A percentile compares a stretch with the other conserved stretches of the same genome.
These are phyloP conservation scores for Hirundo rustica DNA, from an alignment of 2,797 vertebrate species.

Conservation along the genomic window DNA sequence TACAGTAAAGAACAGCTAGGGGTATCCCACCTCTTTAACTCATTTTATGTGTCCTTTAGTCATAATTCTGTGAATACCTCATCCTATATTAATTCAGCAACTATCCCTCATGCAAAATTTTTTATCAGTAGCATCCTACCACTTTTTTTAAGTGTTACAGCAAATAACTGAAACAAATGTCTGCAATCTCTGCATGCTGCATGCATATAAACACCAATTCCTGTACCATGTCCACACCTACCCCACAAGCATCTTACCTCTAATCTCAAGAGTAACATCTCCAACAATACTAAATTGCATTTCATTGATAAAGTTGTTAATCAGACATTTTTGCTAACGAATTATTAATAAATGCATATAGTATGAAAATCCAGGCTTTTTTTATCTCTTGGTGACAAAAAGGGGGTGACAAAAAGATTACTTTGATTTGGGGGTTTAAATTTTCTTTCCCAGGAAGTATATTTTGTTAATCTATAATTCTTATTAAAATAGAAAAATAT, in stretches of 20 bases:
- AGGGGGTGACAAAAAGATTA: not conserved
- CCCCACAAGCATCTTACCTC: not conserved
- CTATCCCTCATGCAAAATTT: not conserved
- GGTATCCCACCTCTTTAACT: constrained; percentile 37
- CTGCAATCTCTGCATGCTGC: not conserved
- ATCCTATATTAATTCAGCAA: not conserved
- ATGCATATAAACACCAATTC: not conserved
- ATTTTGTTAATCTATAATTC: not conserved
- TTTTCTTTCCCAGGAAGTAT: not conserved
- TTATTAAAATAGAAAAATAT: not conserved
- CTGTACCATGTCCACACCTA: not conserved
- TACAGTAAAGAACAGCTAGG: constrained; percentile 54
- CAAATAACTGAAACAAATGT: constrained; percentile 16
- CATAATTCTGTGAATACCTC: constrained; percentile 19
- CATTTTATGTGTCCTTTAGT: constrained; percentile 32
- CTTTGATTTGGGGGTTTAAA: not conserved
- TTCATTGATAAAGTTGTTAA: constrained; percentile 4
- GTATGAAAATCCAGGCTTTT: not conserved
- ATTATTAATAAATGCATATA: not conserved
- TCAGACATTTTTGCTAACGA: not conserved
- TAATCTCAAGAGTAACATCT: not conserved
- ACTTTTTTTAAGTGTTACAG: constrained; percentile 37
- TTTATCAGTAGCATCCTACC: not conserved
- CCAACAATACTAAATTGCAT: constrained; percentile 41
- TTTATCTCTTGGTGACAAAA: not conserved